Conservation (phyloP, 2,888 invertebrate species). For the Trachelus troglodyta region DNA sequence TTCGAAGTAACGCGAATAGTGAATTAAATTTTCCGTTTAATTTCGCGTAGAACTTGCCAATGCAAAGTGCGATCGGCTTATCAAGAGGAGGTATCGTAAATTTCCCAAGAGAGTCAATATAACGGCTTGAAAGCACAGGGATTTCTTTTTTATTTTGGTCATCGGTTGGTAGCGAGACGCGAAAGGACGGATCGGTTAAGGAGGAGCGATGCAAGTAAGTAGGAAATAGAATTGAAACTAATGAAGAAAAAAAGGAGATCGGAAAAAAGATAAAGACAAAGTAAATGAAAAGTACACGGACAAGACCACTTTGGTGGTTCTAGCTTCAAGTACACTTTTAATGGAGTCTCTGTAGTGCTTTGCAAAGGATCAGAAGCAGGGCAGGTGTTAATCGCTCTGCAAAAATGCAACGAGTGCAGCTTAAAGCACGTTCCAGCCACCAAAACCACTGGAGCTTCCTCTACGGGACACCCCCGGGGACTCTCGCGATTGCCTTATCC, state of each 20-base stretch:
- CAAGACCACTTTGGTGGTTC: not conserved
- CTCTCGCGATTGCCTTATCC: not conserved
- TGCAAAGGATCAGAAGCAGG: not conserved
- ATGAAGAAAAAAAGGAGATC: not conserved
- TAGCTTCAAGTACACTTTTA: not conserved
- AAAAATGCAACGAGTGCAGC: not conserved
- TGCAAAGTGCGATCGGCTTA: not conserved
- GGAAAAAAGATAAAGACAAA: no score
- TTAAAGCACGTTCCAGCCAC: not conserved
- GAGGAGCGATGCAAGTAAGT: not conserved
- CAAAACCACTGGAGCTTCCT: not conserved
- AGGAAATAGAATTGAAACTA: not conserved
- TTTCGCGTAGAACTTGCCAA: not conserved
- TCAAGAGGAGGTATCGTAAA: not conserved
- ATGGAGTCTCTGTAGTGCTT: not conserved
- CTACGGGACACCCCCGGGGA: no score
- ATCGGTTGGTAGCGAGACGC: not conserved
- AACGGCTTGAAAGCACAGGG: not conserved
- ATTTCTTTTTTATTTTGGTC: not conserved
- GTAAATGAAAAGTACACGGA: not conserved
- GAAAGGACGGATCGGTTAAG: not conserved
- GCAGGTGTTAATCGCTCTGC: not conserved
- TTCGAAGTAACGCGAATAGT: not conserved
- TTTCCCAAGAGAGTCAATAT: not conserved
- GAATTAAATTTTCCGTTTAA: not conserved